Percentiles rank a stretch among this genome's conserved stretches.
phyloP scores from a whole-genome alignment of 2,113 vertebrate genomes.

The Hucho hucho region DNA sequence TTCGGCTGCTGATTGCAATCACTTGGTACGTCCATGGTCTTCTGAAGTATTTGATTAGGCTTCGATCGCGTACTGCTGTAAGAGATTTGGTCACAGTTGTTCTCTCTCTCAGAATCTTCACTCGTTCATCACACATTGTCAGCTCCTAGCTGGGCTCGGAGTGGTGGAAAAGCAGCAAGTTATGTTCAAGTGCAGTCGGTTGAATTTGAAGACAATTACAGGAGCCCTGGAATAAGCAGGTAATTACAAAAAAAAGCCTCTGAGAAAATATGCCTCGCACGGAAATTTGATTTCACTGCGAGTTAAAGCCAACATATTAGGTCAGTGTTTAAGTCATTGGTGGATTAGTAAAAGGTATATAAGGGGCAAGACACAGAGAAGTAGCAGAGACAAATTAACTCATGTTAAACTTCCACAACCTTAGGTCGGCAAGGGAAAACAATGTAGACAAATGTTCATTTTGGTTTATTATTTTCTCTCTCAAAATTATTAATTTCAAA shows the following conservation, averaged over 20 bases:
- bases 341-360: constrained; percentile 29
- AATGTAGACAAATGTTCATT: too few species aligned
- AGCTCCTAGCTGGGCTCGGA: not conserved
- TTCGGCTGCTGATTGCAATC: too few species aligned
- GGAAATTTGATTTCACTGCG: constrained; percentile 52
- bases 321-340: constrained; percentile 26
- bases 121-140: not conserved
- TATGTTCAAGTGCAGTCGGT: constrained; percentile 34
- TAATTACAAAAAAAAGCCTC: constrained; percentile 44
- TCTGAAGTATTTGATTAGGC: not conserved
- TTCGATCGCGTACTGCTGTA: not conserved
- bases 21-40: not conserved
- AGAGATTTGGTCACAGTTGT: not conserved
- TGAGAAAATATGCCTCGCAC: constrained; percentile 39
- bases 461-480: too few species aligned
- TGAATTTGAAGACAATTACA: constrained; percentile 41
- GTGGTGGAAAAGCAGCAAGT: constrained; percentile 11
- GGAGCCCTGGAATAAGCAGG: constrained; percentile 41
- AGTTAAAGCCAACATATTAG: constrained; percentile 39
- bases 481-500: too few species aligned
- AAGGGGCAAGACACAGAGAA: not conserved
- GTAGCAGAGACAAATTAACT: constrained; percentile 27
- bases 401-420: constrained; percentile 7
- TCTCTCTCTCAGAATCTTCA: not conserved
- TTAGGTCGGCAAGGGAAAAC: too few species aligned